Base-by-base conservation (phyloP, 1,140 invertebrate species). In the Anastatus disparis region DNA sequence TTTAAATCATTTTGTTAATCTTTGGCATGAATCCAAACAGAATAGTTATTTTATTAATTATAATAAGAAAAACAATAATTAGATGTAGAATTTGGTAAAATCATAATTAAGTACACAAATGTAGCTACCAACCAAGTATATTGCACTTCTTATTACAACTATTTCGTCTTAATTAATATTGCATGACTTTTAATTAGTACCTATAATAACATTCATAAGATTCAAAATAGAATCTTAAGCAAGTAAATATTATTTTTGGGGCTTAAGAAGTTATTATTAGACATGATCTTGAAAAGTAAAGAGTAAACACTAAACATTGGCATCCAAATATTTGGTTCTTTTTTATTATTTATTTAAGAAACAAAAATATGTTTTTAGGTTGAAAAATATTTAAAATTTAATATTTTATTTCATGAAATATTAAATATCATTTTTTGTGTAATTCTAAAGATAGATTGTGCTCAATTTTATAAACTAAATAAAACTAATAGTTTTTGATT, bases 401-500 rank as follows among this genome's bases (percentile, higher is more conserved):
- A n/a, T n/a, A n/a, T n/a, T n/a, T n/a, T n/a, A n/a, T n/a, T n/a
- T n/a, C n/a, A 35, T 35, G 31, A 35, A 35, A 35, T n/a, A 35
- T 35, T 6, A 35, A 35, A 35, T 35, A 35, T 6, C 4, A 35
- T 35, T 35, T 35, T 31, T 31, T 55, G 31, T 55, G 29, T 24
- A 68, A 58, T 59, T 76, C 80, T 78, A 81, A 81, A 83, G 80
- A 81, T 82, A 81, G 70, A 40, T 63, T 62, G 79, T 74, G 74
- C 78, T 67, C 75, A 70, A 78, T 83, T 48, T 77, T 81, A 82
- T 83, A 83, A 83, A 80, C 82, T 81, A 75, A 70, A 67, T 42
- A 58, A 75, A 78, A 79, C 59, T 74, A 65, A 71, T 82, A 81
- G 76, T 79, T 78, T 72, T 48, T 64, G 61, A 79, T 63, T 71